Conservation (phyloP, 2,113 vertebrate species). For the Hassar affinis region DNA sequence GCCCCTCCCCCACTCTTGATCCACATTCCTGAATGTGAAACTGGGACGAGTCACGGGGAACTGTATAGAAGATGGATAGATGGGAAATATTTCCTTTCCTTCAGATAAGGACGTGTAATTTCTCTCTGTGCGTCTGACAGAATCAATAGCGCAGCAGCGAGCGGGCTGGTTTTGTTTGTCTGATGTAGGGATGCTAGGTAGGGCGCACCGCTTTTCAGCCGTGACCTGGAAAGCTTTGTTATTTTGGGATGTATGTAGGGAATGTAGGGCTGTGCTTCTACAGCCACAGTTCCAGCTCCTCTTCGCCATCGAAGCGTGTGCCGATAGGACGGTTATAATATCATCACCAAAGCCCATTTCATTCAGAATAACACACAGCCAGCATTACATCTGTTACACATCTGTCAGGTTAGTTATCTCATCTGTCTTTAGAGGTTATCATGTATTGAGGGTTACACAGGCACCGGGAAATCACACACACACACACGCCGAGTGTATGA, state of each 20-base stretch:
- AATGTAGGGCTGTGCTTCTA: conserved; percentile 36
- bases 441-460: too few relatives aligned
- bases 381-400: too few relatives aligned
- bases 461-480: too few relatives aligned
- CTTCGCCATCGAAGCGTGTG: not conserved
- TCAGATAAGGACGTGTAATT: conserved; percentile 46
- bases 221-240: conserved; percentile 45
- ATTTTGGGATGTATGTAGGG: conserved; percentile 37
- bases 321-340: not conserved
- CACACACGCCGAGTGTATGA: too few relatives aligned
- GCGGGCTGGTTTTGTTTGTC: conserved; percentile 18
- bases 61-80: conserved; percentile 37
- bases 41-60: conserved; percentile 33
- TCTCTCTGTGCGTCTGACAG: conserved; percentile 42
- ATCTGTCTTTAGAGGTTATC: too few relatives aligned
- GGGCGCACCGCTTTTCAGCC: conserved; percentile 20
- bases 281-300: conserved; percentile 49
- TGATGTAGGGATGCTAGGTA: conserved; percentile 24
- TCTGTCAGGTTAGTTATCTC: too few relatives aligned
- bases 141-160: conserved; percentile 40
- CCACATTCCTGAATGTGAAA: conserved; percentile 27
- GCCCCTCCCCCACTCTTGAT: not conserved
- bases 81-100: conserved; percentile 33
- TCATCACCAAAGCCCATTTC: too few relatives aligned
- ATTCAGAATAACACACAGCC: too few relatives aligned